phyloP scores from a whole-genome alignment of 2,888 invertebrate species.

The Brachyopa scutellaris region DNA sequence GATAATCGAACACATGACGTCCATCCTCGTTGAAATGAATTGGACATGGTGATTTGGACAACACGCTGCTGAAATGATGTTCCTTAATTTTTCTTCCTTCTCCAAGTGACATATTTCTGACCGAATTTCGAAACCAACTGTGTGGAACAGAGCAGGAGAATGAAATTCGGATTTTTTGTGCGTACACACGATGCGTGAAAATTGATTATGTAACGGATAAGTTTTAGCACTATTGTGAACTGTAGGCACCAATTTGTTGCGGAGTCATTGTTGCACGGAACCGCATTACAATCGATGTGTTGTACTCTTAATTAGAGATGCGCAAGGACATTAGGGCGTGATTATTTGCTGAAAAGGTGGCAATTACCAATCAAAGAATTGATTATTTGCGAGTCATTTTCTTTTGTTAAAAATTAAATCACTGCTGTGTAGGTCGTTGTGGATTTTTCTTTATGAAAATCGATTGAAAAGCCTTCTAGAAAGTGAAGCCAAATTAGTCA shows the following conservation, averaged over 20 bases:
- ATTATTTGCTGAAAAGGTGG: neutral
- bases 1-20: conserved; percentile 71
- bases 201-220: conserved; percentile 57
- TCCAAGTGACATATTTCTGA: conserved; percentile 39
- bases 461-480: too few relatives aligned
- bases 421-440: too few relatives aligned
- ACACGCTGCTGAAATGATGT: conserved; percentile 48
- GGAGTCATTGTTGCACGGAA: conserved; percentile 22
- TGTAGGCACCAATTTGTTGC: conserved; percentile 22
- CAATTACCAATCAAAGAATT: neutral
- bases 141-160: conserved; percentile 4
- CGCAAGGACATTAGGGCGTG: conserved; percentile 8
- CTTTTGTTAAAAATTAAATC: too few relatives aligned
- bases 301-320: conserved; percentile 38
- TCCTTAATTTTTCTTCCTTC: neutral
- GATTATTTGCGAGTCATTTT: too few relatives aligned
- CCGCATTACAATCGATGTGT: conserved; percentile 49
- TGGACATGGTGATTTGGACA: conserved; percentile 68
- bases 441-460: too few relatives aligned
- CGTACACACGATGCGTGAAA: conserved; percentile 27
- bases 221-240: conserved; percentile 20
- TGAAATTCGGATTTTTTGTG: neutral
- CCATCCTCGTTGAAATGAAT: conserved; percentile 48
- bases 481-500: too few relatives aligned
- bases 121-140: conserved; percentile 30